Percentiles rank a stretch among this genome's conserved stretches.
These are phyloP conservation scores for Euzophera pinguis DNA, from an alignment of 2,888 invertebrate species.

Conservation along the genomic window DNA sequence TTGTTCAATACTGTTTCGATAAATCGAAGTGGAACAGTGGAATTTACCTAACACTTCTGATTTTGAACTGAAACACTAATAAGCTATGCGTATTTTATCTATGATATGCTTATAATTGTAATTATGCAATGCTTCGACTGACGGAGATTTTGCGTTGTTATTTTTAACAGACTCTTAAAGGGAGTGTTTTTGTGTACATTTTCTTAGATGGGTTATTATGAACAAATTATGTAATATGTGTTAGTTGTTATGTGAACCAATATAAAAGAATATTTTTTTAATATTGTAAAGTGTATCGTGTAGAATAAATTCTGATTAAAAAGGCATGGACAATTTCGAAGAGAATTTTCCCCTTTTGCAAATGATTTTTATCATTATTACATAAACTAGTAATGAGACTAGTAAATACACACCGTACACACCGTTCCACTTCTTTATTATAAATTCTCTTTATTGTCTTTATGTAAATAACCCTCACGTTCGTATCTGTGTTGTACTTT, in stretches of 20 bases:
- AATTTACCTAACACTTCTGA: conserved; percentile 35
- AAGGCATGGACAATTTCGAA: too few species aligned
- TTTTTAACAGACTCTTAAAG: too few species aligned
- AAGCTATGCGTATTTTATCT: too few species aligned
- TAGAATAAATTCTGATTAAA: too few species aligned
- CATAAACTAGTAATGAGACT: neutral
- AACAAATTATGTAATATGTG: too few species aligned
- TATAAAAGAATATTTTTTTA: too few species aligned
- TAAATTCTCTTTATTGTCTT: conserved; percentile 27
- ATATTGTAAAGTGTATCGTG: too few species aligned
- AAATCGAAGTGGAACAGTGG: conserved; percentile 43
- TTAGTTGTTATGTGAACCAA: too few species aligned
- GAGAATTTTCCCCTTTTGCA: too few species aligned
- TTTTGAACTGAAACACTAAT: neutral
- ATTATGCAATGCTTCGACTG: neutral
- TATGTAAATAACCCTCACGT: conserved; percentile 29
- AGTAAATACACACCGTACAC: neutral
- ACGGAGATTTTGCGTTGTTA: neutral
- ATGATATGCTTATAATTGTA: neutral
- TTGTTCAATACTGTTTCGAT: conserved; percentile 28
- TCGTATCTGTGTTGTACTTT: conserved; percentile 26
- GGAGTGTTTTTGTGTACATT: too few species aligned
- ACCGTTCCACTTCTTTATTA: conserved; percentile 20
- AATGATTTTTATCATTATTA: neutral
- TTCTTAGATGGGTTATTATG: too few species aligned